Evolutionary conservation across 2,113 vertebrate species (phyloP), one percentile per base, ranked within the genome.

Genomic region (Oncorhynchus kisutch): DNA sequence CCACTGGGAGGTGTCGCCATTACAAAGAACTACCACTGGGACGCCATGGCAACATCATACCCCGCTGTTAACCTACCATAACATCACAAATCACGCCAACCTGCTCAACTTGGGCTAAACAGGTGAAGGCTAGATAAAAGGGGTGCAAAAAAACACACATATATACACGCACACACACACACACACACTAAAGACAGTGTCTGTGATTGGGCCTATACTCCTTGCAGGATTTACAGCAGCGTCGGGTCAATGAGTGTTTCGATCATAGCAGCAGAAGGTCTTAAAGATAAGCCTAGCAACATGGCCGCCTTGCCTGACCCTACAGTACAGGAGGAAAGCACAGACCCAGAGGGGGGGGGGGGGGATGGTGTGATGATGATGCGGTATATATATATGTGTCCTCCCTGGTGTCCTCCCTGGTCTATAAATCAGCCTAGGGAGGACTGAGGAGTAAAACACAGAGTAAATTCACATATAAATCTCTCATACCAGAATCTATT

Each of bases 241-340:
- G 68, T 1, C 31, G 20, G 78, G 73, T 81, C 71, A 84, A 65
- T 76, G 34, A 49, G 71, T 67, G 73, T 79, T 73, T 67, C 51
- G 34, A 31, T 68, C 75, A 81, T 86, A 85, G 81, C 76, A 66
- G 66, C 86, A 90, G 83, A 83, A 78, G 81, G 78, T 74, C 80
- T 79, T 85, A 82, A 77, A 87, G 88, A 88, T 89, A 90, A 90
- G 82, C 71, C 71, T 49, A 45, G 29, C 67, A 74, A 81, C 80
- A 89, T 80, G 84, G 83, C 70, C 73, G 27, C 34, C 88, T 80
- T 81, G 84, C 68, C 73, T 22, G 27, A 74, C 67, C 76, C 66
- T 70, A 59, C 70, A 78, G 39, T 45, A 45, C 8, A 45, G 39
- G 74, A 73, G 51, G 24, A 76, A 66, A 81, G 72, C 78, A 24